Conservation (phyloP, 2,797 vertebrate genomes). For the Notamacropus eugenii region DNA sequence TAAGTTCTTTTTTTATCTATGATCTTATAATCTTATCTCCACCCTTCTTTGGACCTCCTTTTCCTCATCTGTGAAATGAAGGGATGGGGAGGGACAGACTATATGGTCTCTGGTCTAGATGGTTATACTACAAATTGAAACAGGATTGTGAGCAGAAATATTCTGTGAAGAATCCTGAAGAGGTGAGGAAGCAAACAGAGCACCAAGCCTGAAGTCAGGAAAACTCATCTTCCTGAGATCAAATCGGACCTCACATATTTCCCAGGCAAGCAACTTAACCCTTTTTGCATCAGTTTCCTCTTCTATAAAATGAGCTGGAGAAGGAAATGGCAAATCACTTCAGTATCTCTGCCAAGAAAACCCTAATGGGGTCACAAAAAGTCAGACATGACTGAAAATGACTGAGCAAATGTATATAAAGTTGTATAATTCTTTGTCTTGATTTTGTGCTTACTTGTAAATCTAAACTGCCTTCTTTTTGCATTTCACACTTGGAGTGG, state of each 20-base stretch:
- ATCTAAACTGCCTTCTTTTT: background rate
- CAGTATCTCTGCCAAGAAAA: background rate
- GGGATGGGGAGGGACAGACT: background rate
- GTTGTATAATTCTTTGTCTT: background rate
- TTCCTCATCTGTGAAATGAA: background rate
- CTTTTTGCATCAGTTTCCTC: background rate
- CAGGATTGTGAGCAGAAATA: background rate
- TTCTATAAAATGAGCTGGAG: background rate
- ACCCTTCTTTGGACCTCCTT: background rate
- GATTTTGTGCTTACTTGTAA: background rate
- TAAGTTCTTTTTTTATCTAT: background rate
- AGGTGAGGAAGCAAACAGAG: background rate
- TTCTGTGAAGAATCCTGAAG: background rate
- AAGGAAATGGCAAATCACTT: background rate
- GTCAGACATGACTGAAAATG: background rate
- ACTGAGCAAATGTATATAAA: background rate
- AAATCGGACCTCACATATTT: background rate
- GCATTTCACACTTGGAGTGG: background rate
- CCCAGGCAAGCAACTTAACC: background rate
- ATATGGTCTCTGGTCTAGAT: background rate
- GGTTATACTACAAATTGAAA: background rate
- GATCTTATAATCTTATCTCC: background rate
- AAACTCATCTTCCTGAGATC: background rate
- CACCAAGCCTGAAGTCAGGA: background rate
- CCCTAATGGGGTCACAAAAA: background rate